Base-by-base conservation (phyloP, 2,113 vertebrate genomes). In the Halichoerus grypus region DNA sequence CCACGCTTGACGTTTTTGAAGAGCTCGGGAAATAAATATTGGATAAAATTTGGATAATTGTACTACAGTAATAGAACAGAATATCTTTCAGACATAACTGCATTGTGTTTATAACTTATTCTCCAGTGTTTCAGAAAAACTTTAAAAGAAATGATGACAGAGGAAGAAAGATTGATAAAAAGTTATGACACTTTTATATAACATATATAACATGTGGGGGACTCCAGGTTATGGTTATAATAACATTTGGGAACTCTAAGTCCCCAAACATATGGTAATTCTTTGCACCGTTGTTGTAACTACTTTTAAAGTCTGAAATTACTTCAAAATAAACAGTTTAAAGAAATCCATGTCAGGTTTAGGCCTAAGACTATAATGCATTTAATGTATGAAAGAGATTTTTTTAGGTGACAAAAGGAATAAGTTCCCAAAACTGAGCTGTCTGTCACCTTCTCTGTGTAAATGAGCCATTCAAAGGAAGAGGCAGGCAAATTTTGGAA, bases 381-480 rank as follows among this genome's bases (percentile, higher is more conserved):
- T 77, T 39, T 42, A 89, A 95, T 36, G 6, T 69, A 86, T 14
- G 16, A 76, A 49, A 39, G 61, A 87, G 49, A 51, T 76, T 93
- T 76, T 93, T 87, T 90, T 39, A 74, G 14, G 39, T 51, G 46
- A 72, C 7, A 82, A 59, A 33, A 86, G 59, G 31, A 83, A 5
- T 14, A 76, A 42, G 49, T 76, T 51, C 36, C n/a, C n/a, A 83
- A 65, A 79, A 18, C 59, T 72, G 13, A 95, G 80, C 16, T 69
- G 22, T n/a, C 1, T 7, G 33, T 86, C 21, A 36, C 19, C 36
- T 63, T 67, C 72, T 67, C 49, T 91, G 26, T 80, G 84, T 92
- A 67, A 91, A 51, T 36, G 53, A 84, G 4, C 55, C 80, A 51
- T 74, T 74, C 63, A 96, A 89, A 96, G 82, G 87, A 96, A 91